Evolutionary conservation across 2,797 vertebrate genomes (phyloP).

Genomic region (Pantherophis vulpinus): DNA sequence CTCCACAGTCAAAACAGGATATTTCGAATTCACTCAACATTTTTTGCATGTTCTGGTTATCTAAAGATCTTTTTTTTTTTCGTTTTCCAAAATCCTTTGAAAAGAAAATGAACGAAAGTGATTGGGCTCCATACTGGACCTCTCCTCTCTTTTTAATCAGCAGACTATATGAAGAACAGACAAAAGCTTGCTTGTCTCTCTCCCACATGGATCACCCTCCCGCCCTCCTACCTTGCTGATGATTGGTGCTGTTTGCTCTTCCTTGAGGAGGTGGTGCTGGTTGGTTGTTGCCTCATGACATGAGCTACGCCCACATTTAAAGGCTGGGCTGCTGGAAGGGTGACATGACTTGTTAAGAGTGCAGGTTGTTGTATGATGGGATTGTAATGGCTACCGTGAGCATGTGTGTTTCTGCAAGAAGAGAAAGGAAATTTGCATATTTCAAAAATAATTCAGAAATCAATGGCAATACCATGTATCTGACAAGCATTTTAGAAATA

Average conservation of each 20-base stretch:
- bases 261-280: slow-evolving; percentile 80
- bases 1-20: not conserved
- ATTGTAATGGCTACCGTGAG: slow-evolving; percentile 95
- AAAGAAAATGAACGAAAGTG: not conserved
- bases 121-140: not conserved
- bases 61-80: not conserved
- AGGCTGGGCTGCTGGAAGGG: slow-evolving; percentile 91
- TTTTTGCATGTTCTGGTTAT: not conserved
- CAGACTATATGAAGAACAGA: not conserved
- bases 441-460: not conserved
- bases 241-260: slow-evolving; percentile 96
- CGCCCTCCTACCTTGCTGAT: slow-evolving; percentile 80
- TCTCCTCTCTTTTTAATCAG: not conserved
- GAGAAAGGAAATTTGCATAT: not conserved
- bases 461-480: accelerated
- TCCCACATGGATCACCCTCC: not conserved
- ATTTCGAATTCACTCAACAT: not conserved
- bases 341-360: slow-evolving; percentile 88
- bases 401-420: slow-evolving; percentile 85
- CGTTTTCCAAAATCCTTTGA: not conserved
- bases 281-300: slow-evolving; percentile 93
- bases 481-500: not conserved
- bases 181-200: not conserved
- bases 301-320: slow-evolving; percentile 97
- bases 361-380: slow-evolving; percentile 99